These are phyloP conservation scores for Paragorgia papillata DNA, from an alignment of 92 coral and sea anemone genomes.

Conservation along the genomic window DNA sequence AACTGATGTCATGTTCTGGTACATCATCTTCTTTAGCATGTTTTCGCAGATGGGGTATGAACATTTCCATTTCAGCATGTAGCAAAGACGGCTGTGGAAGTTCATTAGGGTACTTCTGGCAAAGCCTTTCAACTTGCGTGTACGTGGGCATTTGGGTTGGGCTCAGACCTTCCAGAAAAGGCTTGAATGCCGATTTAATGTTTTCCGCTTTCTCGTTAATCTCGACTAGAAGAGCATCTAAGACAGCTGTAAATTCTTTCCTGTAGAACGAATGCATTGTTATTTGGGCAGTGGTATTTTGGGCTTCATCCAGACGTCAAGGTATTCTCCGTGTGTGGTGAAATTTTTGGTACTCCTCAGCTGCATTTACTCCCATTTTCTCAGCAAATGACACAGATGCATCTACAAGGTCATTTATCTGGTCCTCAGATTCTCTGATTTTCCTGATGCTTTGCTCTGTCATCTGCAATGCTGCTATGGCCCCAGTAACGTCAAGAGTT, in stretches of 20 bases:
- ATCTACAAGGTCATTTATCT: background rate
- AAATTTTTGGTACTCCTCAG: background rate
- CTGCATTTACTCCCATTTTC: background rate
- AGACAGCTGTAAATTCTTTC: background rate
- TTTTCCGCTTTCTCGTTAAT: background rate
- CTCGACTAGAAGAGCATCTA: background rate
- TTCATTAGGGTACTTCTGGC: background rate
- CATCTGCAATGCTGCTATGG: background rate
- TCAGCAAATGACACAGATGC: constrained; percentile 10
- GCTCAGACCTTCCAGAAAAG: constrained; percentile 8
- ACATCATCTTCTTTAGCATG: constrained; percentile 1
- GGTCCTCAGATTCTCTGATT: background rate
- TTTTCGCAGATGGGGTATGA: background rate
- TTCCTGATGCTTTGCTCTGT: background rate
- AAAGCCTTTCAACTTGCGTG: background rate
- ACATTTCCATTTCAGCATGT: constrained; percentile 12
- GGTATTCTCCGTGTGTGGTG: constrained; percentile 2
- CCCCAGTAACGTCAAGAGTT: background rate
- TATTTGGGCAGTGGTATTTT: background rate
- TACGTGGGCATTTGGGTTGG: constrained; percentile 1
- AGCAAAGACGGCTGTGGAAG: background rate
- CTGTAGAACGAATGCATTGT: background rate
- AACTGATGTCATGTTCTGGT: background rate
- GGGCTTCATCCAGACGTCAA: constrained; percentile 11
- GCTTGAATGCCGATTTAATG: constrained; percentile 8